A percentile compares a stretch with the other conserved stretches of the same genome.
Conservation (phyloP, 2,797 vertebrate genomes). For the Poecilia velifera region DNA sequence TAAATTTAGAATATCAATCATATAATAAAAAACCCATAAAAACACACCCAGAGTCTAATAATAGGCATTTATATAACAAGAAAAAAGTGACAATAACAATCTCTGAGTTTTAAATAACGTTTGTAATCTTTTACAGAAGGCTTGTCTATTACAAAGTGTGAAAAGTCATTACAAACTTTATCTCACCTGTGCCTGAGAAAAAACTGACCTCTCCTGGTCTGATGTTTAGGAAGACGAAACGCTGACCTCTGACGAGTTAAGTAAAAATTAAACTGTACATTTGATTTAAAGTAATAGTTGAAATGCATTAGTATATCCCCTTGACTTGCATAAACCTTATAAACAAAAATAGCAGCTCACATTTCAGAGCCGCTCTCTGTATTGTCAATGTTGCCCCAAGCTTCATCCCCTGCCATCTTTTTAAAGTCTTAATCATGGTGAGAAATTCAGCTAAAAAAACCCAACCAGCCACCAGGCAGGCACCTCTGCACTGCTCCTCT, state of each 20-base stretch:
- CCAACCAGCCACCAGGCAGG: conserved; percentile 45
- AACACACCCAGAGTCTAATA: no score
- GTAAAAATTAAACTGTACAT: no score
- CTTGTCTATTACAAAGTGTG: neutral
- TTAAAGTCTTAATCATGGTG: conserved; percentile 57
- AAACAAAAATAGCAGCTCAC: neutral
- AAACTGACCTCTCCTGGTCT: neutral
- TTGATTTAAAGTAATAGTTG: neutral
- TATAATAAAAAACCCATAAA: neutral
- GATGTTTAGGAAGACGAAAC: no score
- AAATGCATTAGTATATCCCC: neutral
- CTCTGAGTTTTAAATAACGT: no score
- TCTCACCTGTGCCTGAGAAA: neutral
- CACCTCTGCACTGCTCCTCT: conserved; percentile 23
- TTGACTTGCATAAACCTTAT: neutral
- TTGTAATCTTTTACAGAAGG: no score
- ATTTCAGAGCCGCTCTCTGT: neutral
- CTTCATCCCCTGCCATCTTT: conserved; percentile 45
- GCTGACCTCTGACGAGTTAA: no score
- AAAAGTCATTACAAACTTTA: neutral
- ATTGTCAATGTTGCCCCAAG: conserved; percentile 4
- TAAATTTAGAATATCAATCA: neutral
- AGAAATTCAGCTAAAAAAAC: conserved; percentile 38
- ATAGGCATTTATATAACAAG: no score
- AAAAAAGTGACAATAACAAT: no score